Evolutionary conservation across 2,888 invertebrate genomes (phyloP).

Genomic region (Ceraclea dissimilis): DNA sequence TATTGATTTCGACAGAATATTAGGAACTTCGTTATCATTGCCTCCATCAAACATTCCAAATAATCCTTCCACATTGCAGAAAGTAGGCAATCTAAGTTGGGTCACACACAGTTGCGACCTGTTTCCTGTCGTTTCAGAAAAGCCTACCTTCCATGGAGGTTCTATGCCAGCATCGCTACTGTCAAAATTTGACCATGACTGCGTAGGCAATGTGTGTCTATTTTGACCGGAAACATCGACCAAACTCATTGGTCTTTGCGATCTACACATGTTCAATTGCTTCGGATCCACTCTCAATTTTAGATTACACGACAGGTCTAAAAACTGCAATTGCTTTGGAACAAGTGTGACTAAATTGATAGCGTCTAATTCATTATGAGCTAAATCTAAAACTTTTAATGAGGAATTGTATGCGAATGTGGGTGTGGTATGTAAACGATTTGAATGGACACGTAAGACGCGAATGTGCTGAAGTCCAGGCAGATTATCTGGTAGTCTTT

Average conservation of each 20-base stretch:
- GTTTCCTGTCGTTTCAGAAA: conserved; percentile 76
- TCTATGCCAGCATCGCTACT: conserved; percentile 52
- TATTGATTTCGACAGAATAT: conserved; percentile 63
- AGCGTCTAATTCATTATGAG: conserved; percentile 76
- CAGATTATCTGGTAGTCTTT: conserved; percentile 68
- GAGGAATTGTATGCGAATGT: conserved; percentile 66
- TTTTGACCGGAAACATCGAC: conserved; percentile 81
- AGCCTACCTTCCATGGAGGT: conserved; percentile 72
- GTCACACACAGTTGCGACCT: conserved; percentile 66
- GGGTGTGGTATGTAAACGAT: conserved; percentile 67
- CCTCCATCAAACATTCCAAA: conserved; percentile 80
- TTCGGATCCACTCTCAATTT: conserved; percentile 76
- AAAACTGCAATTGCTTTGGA: conserved; percentile 74
- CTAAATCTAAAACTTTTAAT: conserved; percentile 73
- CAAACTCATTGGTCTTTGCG: conserved; percentile 71
- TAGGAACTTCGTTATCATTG: conserved; percentile 61
- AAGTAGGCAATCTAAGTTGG: conserved; percentile 69
- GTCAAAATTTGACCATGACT: conserved; percentile 41
- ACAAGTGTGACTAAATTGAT: conserved; percentile 69
- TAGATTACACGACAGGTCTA: conserved; percentile 78
- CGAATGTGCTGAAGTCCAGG: conserved; percentile 62
- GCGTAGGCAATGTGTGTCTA: conserved; percentile 56
- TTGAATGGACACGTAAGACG: conserved; percentile 75
- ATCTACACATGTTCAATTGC: conserved; percentile 71
- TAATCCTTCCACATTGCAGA: conserved; percentile 72